Evolutionary conservation across 2,113 vertebrate species (phyloP), one percentile per base, ranked within the genome.

Genomic region (Rhinichthys klamathensis): DNA sequence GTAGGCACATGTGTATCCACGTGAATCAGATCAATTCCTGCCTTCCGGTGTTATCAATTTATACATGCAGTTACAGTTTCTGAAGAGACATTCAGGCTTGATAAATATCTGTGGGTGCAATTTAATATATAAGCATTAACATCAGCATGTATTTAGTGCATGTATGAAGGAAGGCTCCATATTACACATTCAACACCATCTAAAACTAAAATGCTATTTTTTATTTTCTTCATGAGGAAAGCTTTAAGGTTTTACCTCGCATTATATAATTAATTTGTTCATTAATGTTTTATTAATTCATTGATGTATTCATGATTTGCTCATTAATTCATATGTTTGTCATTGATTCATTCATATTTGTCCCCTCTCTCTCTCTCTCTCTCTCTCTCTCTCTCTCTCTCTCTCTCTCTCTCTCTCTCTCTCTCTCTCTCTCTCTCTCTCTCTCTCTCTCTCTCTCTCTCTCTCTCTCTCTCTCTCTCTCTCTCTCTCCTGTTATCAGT

Each of bases 1-100:
- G 18, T 32, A 77, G 75, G 15, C 30, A 58, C 16, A 76, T 21
- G 10, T 35, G 27, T 41, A 70, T 41, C 18, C 67, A 23, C 35
- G 21, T 56, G 75, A 56, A 77, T 56, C 27, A 56, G 49, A 77
- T 77, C 30, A 58, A 77, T 77, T 56, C 51, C 18, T 56, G 75
- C 49, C 75, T 56, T 77, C 30, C 1, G 2, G 51, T 35, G 51
- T 16, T 56, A 54, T 76, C 51, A 23, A 56, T 58, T 56, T 77
- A 30, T 35, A 77, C 75, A 23, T 76, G 2, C 18, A 77, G 51
- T 77, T 35, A 51, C 74, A 51, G 16, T 30, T 18, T 51, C 46
- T 21, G 16, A 51, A 77, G 30, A 21, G 2, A 56, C 49, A 23
- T 56, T 56, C 49, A 77, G 16, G 49, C 49, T 77, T 77, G 18